Conservation (phyloP, 2,797 vertebrate species). For the Paedocypris micromegethes region DNA sequence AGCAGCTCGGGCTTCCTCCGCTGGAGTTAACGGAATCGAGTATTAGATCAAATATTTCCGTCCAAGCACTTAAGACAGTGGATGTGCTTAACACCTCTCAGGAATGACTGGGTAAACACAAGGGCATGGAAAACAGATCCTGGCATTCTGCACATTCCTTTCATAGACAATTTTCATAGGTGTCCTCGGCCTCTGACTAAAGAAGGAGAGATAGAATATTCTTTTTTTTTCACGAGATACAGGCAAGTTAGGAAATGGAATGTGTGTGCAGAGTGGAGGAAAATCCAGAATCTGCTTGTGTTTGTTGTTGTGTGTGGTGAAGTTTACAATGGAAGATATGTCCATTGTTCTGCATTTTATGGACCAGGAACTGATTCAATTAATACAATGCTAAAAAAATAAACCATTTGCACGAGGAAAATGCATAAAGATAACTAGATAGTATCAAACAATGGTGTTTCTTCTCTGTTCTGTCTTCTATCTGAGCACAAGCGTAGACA, state of each 20-base stretch:
- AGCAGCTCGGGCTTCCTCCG: constrained; percentile 27
- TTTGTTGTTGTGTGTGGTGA: not conserved
- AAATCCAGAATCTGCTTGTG: constrained; percentile 1
- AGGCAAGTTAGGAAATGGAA: constrained; percentile 29
- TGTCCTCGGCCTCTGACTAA: constrained; percentile 37
- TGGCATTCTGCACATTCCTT: constrained; percentile 46
- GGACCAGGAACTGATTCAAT: too few species aligned
- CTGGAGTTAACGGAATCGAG: constrained; percentile 18
- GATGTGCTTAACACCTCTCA: constrained; percentile 29
- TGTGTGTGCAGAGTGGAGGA: constrained; percentile 14
- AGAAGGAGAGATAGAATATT: constrained; percentile 41
- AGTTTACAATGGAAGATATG: not conserved
- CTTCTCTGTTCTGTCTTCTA: too few species aligned
- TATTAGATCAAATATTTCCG: constrained; percentile 39
- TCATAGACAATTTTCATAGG: constrained; percentile 21
- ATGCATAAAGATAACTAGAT: not conserved
- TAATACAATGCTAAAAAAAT: too few species aligned
- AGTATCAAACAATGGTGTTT: too few species aligned
- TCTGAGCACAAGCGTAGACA: too few species aligned
- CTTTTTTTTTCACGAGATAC: constrained; percentile 15
- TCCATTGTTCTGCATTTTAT: not conserved
- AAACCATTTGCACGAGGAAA: not conserved
- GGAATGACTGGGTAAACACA: constrained; percentile 39
- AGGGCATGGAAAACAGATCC: constrained; percentile 36
- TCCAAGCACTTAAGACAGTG: constrained; percentile 20